Evolutionary conservation across 2,888 invertebrate genomes (phyloP).

Genomic region (Orgyia antiqua): DNA sequence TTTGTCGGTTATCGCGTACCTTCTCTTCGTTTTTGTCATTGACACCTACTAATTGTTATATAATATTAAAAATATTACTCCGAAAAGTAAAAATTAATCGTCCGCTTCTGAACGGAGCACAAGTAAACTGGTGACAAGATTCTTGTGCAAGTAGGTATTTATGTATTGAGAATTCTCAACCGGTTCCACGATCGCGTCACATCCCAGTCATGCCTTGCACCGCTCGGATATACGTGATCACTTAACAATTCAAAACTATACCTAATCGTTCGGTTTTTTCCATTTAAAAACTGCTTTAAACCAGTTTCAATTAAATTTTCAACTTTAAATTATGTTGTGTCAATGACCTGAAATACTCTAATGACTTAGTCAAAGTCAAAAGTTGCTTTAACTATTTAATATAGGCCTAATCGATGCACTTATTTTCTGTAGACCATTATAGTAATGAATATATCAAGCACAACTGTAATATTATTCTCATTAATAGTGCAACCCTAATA

Average conservation of each 20-base stretch:
- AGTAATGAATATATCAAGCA: no score
- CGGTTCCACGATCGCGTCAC: constrained; percentile 30
- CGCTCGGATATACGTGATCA: constrained; percentile 19
- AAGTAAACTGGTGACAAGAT: constrained; percentile 39
- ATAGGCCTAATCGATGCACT: no score
- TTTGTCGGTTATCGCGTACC: constrained; percentile 73
- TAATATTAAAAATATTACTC: constrained; percentile 53
- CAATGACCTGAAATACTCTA: no score
- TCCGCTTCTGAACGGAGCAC: constrained; percentile 41
- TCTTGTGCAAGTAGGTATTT: constrained; percentile 38
- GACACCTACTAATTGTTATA: constrained; percentile 63
- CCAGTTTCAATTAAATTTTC: constrained; percentile 13
- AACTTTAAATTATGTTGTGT: neutral
- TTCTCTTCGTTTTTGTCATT: constrained; percentile 77
- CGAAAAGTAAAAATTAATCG: constrained; percentile 45
- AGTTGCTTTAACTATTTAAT: no score
- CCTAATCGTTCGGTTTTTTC: constrained; percentile 25
- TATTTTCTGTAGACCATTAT: no score
- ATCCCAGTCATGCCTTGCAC: constrained; percentile 4
- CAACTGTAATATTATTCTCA: no score
- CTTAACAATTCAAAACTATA: constrained; percentile 17
- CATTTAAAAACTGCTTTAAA: constrained; percentile 18
- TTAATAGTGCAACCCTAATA: no score
- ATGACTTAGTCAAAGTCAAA: no score
- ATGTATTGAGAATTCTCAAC: constrained; percentile 33